Base-by-base conservation (phyloP, 2,888 invertebrate species). In the Aleiodes alternator region DNA sequence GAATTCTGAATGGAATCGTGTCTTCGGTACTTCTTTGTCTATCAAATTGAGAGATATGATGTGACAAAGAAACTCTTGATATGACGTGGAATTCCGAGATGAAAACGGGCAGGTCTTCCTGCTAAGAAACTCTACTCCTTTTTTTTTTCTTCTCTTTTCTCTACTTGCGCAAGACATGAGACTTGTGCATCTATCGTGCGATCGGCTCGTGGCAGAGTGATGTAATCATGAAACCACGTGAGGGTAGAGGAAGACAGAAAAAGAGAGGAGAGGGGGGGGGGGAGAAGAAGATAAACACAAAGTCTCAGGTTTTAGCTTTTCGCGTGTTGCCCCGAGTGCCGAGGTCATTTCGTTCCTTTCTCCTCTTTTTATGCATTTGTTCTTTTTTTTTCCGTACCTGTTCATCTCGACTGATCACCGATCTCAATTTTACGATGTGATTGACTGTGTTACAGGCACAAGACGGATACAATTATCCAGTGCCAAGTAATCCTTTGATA, bases 401-500 rank as follows among this genome's bases (percentile, higher is more conserved):
- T 14, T 53, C 53, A 51, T 69, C 23, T 71, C 23, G n/a, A 48
- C n/a, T 50, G n/a, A 57, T 12, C 57, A 5, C 14, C 6, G 34
- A 50, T 70, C 38, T 57, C 23, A 43, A 9, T 43, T 43, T 43
- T 3, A 43, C 43, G 11, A 7, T 43, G 43, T 43, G 23, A 23
- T 66, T 38, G 9, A 55, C 16, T 57, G 56, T 53, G 16, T 69
- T 84, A 82, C 80, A 93, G 93, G 92, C 92, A 72, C 95, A 95
- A 91, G 92, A 91, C 85, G 95, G 95, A 23, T 96, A 96, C 86
- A 93, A 92, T 79, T 96, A 96, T 89, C 93, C 93, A 79, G 92
- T 93, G 77, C 96, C 95, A 7, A 91, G 91, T 69, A 92, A 92
- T 82, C 93, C 93, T 0, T 91, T 94, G 81, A 87, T 85, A 72